These are phyloP conservation scores for Microtus ochrogaster DNA, from an alignment of 2,113 vertebrate genomes.

Conservation along the genomic window DNA sequence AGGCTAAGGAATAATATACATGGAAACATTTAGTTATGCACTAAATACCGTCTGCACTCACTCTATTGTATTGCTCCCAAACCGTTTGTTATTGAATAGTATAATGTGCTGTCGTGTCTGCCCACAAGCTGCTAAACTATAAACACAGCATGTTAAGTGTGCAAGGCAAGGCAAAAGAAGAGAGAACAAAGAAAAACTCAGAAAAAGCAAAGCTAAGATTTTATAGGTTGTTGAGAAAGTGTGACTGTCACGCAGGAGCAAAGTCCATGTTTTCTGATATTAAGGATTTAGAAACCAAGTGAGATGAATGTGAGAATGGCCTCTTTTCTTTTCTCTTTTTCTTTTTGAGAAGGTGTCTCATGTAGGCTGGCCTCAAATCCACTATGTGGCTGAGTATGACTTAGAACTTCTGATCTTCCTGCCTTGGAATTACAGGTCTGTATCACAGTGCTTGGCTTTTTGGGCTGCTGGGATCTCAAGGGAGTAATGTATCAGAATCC, in stretches of 20 bases:
- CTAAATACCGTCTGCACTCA: neutral
- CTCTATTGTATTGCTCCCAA: neutral
- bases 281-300: neutral
- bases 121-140: neutral
- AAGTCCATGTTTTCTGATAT: neutral
- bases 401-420: neutral
- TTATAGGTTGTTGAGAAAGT: conserved; percentile 15
- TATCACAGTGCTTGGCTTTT: neutral
- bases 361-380: neutral
- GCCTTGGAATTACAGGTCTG: neutral
- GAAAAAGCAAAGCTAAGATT: neutral
- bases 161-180: neutral
- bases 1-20: neutral
- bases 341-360: neutral
- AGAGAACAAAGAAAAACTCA: conserved; percentile 17
- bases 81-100: neutral
- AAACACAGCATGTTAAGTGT: neutral
- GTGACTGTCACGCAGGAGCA: neutral
- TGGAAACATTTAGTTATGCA: neutral
- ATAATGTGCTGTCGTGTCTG: neutral
- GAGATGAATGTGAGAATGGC: neutral
- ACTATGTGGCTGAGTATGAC: neutral
- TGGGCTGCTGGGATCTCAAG: neutral
- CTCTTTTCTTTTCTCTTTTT: neutral
- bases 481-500: neutral